Percentiles rank a stretch among this genome's conserved stretches.
phyloP scores from a whole-genome alignment of 2,888 invertebrate species.

The Drosophila percnosoma region DNA sequence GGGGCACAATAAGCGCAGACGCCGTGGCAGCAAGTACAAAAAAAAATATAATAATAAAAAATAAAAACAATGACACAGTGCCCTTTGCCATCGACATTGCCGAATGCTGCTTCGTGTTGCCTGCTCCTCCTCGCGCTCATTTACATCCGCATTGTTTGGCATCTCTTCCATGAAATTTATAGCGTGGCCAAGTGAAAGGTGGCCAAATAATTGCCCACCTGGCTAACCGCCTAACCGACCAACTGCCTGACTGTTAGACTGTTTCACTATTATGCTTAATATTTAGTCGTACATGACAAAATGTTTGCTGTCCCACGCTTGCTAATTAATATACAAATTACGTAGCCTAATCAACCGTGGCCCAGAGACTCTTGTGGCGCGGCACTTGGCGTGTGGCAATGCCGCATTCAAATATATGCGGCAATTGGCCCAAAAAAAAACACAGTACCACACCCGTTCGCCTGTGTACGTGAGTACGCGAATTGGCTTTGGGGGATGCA shows the following conservation, averaged over 20 bases:
- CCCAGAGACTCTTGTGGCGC: neutral
- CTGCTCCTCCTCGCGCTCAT: conserved; percentile 46
- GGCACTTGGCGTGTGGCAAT: conserved; percentile 43
- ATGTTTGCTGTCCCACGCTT: conserved; percentile 57
- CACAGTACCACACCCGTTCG: conserved; percentile 51
- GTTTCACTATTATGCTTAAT: conserved; percentile 30
- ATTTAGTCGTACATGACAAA: conserved; percentile 39
- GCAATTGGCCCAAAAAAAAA: conserved; percentile 59
- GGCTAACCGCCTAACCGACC: neutral
- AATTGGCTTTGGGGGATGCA: conserved; percentile 33
- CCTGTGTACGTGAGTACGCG: conserved; percentile 1
- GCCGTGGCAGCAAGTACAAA: conserved; percentile 36
- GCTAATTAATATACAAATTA: conserved; percentile 73
- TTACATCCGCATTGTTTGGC: conserved; percentile 78
- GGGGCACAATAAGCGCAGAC: conserved; percentile 42
- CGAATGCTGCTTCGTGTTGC: conserved; percentile 28
- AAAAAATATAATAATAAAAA: neutral
- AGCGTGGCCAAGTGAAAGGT: conserved; percentile 68
- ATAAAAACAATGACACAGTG: conserved; percentile 72
- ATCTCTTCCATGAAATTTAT: conserved; percentile 61
- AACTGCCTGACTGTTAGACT: neutral
- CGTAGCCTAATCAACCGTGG: conserved; percentile 58
- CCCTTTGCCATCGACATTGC: conserved; percentile 68
- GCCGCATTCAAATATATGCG: conserved; percentile 50
- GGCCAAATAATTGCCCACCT: conserved; percentile 10